phyloP scores from a whole-genome alignment of 2,797 vertebrate species.

The Diplodus puntazzo region DNA sequence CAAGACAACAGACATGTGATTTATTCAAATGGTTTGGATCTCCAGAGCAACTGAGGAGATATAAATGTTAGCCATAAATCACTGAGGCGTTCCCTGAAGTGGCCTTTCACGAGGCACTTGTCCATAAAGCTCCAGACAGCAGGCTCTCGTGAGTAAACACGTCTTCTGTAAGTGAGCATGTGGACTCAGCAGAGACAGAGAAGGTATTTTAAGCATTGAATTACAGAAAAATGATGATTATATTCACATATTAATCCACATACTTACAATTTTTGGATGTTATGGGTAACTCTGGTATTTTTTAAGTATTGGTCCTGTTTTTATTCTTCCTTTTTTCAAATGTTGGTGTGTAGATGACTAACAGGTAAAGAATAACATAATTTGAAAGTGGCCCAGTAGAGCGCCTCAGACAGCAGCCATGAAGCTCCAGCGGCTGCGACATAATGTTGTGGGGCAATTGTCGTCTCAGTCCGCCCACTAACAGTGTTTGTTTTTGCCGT shows the following conservation, averaged over 20 bases:
- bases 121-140: background rate
- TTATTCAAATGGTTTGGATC: conserved; percentile 2
- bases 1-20: background rate
- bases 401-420: too few relatives aligned
- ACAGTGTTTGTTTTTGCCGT: too few relatives aligned
- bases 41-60: background rate
- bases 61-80: conserved; percentile 7
- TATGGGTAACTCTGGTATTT: too few relatives aligned
- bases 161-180: background rate
- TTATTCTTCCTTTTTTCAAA: too few relatives aligned
- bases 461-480: too few relatives aligned
- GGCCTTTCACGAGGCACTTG: background rate
- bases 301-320: too few relatives aligned
- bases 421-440: too few relatives aligned
- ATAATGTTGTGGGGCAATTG: too few relatives aligned
- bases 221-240: background rate
- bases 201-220: background rate
- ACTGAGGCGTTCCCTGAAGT: conserved; percentile 6
- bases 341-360: too few relatives aligned
- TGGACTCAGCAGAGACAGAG: background rate
- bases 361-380: too few relatives aligned
- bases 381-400: too few relatives aligned
- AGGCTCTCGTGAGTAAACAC: background rate
- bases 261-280: background rate
- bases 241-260: background rate